Conservation (phyloP, 2,888 invertebrate species). For the Drosophila vallismaia region DNA sequence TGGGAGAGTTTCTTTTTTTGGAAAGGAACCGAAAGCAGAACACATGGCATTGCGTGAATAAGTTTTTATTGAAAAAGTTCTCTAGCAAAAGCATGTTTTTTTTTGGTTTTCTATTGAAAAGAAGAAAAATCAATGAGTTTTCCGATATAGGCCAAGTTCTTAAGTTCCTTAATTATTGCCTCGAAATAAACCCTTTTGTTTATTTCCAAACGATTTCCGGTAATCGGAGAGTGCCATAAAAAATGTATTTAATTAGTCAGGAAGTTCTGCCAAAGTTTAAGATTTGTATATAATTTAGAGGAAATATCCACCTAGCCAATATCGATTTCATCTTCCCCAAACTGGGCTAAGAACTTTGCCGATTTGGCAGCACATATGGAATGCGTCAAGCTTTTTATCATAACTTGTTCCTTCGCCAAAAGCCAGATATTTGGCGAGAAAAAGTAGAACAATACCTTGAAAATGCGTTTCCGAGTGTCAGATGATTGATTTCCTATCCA, state of each 20-base stretch:
- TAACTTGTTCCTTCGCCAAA: slow-evolving; percentile 37
- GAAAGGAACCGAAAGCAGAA: not conserved
- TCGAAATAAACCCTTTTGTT: not conserved
- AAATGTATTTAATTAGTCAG: not conserved
- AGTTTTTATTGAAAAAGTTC: slow-evolving; percentile 16
- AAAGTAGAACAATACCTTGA: slow-evolving; percentile 6
- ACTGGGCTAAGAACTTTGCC: slow-evolving; percentile 18
- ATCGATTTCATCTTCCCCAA: slow-evolving; percentile 32
- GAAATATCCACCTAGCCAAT: not conserved
- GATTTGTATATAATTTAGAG: not conserved
- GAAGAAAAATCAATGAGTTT: too few relatives aligned
- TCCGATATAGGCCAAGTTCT: not conserved
- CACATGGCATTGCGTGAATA: slow-evolving; percentile 23
- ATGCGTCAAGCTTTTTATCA: slow-evolving; percentile 29
- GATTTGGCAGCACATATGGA: slow-evolving; percentile 23
- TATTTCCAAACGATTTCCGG: not conserved
- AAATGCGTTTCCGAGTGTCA: slow-evolving; percentile 25
- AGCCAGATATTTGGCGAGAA: not conserved
- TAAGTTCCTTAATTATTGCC: not conserved
- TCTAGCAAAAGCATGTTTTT: not conserved
- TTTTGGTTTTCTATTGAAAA: too few relatives aligned
- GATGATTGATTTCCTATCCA: slow-evolving; percentile 55
- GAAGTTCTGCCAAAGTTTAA: not conserved
- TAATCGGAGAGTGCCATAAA: not conserved
- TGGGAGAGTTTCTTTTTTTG: slow-evolving; percentile 2